Evolutionary conservation across 2,888 invertebrate genomes (phyloP).

Genomic region (Osmoderma eremita): DNA sequence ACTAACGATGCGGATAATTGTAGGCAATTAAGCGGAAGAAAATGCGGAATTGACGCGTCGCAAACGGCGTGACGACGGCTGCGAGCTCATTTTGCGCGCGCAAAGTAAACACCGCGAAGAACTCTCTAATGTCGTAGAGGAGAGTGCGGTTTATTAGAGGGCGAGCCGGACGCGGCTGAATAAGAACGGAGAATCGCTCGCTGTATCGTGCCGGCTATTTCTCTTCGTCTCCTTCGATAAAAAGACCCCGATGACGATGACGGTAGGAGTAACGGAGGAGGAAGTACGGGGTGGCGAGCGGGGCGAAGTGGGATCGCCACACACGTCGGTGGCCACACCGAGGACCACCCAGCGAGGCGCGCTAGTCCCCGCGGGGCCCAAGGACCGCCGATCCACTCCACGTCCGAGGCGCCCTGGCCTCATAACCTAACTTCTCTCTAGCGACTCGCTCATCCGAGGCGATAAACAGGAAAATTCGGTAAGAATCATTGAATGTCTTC

Average conservation of each 20-base stretch:
- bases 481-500: constrained; percentile 21
- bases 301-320: constrained; percentile 56
- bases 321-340: constrained; percentile 64
- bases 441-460: constrained; percentile 20
- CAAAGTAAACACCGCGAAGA: too few relatives aligned
- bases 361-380: constrained; percentile 53
- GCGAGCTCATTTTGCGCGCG: too few relatives aligned
- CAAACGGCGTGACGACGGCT: too few relatives aligned
- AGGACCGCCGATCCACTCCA: constrained; percentile 49
- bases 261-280: constrained; percentile 43
- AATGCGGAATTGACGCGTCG: not conserved
- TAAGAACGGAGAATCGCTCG: constrained; percentile 24
- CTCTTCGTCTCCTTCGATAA: constrained; percentile 33
- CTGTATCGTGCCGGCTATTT: constrained; percentile 28
- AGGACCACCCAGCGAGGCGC: constrained; percentile 61
- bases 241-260: constrained; percentile 35
- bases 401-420: constrained; percentile 33
- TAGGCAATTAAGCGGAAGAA: constrained; percentile 8
- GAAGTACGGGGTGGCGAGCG: constrained; percentile 50
- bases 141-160: constrained; percentile 18
- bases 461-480: constrained; percentile 9
- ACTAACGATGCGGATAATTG: not conserved
- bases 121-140: constrained; percentile 8
- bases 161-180: constrained; percentile 31
- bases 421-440: constrained; percentile 33